Evolutionary conservation across 2,797 vertebrate genomes (phyloP).

Genomic region (Nannoperca australis): DNA sequence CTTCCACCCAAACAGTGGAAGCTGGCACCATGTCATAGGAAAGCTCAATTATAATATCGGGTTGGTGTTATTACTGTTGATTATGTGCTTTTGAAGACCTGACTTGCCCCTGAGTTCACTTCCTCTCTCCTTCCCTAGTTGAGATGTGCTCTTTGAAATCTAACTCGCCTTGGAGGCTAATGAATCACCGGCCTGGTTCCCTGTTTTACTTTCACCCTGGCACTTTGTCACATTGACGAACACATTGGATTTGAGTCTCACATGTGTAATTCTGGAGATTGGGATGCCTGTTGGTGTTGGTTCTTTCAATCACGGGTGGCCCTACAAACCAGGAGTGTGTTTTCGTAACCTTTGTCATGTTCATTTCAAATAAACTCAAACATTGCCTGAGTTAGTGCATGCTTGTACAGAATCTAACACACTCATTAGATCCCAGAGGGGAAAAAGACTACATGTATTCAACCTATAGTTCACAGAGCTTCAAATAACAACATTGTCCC

Average conservation of each 20-base stretch:
- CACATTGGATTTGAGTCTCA: background rate
- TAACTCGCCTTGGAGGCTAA: slow-evolving; percentile 64
- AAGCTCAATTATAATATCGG: slow-evolving; percentile 85
- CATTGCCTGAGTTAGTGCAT: slow-evolving; percentile 24
- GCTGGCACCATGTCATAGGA: slow-evolving; percentile 77
- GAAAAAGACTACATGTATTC: slow-evolving; percentile 1
- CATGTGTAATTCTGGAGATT: slow-evolving; percentile 7
- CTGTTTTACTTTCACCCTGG: slow-evolving; percentile 62
- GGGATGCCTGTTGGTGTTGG: slow-evolving; percentile 18
- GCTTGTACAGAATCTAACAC: slow-evolving; percentile 14
- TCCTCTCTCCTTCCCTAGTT: slow-evolving; percentile 62
- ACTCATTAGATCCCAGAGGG: slow-evolving; percentile 12
- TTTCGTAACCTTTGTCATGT: slow-evolving; percentile 66
- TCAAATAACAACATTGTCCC: background rate
- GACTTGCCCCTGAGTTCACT: slow-evolving; percentile 75
- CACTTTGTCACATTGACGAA: slow-evolving; percentile 57
- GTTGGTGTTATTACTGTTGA: slow-evolving; percentile 86
- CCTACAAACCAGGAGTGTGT: slow-evolving; percentile 35
- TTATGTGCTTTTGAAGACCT: slow-evolving; percentile 83
- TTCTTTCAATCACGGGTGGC: slow-evolving; percentile 36
- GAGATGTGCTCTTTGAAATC: slow-evolving; percentile 75
- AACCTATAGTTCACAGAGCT: background rate
- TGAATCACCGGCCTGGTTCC: slow-evolving; percentile 65
- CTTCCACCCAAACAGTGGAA: slow-evolving; percentile 79
- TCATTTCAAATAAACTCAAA: slow-evolving; percentile 54